Evolutionary conservation across 2,113 vertebrate species (phyloP).

Genomic region (Ranitomeya imitator): DNA sequence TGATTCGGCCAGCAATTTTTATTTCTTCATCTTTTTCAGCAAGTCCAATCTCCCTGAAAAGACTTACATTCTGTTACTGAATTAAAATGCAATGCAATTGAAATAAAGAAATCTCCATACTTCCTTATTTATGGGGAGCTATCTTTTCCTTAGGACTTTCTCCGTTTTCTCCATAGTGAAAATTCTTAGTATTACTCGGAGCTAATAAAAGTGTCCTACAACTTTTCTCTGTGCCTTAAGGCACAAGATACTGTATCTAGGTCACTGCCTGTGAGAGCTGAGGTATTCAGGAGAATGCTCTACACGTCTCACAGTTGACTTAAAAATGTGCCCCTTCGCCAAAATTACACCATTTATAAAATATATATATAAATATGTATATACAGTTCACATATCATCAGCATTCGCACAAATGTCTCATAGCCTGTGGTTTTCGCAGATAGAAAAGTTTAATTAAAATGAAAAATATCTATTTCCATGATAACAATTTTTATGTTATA

Average conservation of each 20-base stretch:
- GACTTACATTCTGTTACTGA: neutral
- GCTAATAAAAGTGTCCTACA: constrained; percentile 42
- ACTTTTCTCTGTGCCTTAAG: constrained; percentile 27
- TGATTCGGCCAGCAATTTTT: too few relatives aligned
- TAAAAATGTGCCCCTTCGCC: neutral
- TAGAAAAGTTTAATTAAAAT: constrained; percentile 18
- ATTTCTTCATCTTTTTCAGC: too few relatives aligned
- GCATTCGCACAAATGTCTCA: constrained; percentile 15
- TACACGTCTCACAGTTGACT: constrained; percentile 6
- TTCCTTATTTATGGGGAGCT: constrained; percentile 2
- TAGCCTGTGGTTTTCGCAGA: neutral
- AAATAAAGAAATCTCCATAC: neutral
- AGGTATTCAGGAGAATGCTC: constrained; percentile 29
- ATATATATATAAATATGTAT: neutral
- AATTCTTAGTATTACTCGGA: constrained; percentile 9
- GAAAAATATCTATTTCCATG: too few relatives aligned
- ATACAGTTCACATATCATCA: neutral
- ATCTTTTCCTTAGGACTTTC: neutral
- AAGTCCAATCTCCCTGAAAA: neutral
- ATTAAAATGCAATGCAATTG: neutral
- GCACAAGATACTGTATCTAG: constrained; percentile 26
- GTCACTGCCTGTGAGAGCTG: constrained; percentile 36
- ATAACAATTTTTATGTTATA: too few relatives aligned
- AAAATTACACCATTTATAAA: neutral
- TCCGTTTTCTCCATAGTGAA: constrained; percentile 6